phyloP scores from a whole-genome alignment of 1,140 invertebrate genomes.

The Drosophila aff. region DNA sequence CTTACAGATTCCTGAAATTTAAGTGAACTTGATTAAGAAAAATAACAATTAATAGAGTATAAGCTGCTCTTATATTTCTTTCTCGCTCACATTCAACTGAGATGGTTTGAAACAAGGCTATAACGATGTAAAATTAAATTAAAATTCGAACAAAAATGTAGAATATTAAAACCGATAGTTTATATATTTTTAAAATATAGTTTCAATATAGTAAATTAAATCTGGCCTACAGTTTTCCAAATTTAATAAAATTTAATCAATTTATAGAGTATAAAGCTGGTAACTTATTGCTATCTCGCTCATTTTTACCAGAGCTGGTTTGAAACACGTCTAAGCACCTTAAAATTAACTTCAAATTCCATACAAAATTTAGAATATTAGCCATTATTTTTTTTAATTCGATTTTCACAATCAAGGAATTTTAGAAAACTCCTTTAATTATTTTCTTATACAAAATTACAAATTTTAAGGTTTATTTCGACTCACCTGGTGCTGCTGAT shows the following conservation, averaged over 20 bases:
- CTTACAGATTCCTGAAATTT: no score
- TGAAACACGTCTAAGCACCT: neutral
- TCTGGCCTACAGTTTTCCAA: no score
- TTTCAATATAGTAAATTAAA: neutral
- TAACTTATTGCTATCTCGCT: neutral
- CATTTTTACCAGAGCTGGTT: neutral
- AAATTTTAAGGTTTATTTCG: neutral
- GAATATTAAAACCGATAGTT: no score
- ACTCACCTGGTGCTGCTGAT: neutral
- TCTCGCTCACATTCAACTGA: neutral
- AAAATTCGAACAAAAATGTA: no score
- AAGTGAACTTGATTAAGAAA: neutral
- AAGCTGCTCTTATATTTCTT: neutral
- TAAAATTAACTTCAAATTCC: neutral
- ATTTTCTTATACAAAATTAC: neutral
- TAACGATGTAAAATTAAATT: neutral
- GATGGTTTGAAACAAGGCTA: no score
- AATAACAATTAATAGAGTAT: neutral
- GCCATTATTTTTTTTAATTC: no score
- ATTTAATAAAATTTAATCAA: no score
- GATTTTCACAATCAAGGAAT: neutral
- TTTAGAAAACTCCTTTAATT: neutral
- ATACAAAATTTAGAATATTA: neutral
- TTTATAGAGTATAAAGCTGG: no score
- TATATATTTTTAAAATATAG: no score